Percentiles rank a stretch among this genome's conserved stretches.
Evolutionary conservation across 2,888 invertebrate species (phyloP).

Genomic region (Euplexia lucipara): DNA sequence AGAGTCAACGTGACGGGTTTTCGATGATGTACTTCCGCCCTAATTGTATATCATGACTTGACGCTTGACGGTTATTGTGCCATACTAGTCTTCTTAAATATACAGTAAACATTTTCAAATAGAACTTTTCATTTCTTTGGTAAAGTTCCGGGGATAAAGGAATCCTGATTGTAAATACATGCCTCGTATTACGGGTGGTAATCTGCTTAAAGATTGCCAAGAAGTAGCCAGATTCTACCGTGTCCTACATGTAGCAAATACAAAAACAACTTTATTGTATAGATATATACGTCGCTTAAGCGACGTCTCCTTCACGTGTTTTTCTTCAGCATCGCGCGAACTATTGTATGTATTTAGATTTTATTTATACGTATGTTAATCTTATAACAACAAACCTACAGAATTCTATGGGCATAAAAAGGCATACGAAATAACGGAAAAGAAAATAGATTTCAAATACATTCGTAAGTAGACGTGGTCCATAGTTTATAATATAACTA

Average conservation of each 20-base stretch:
- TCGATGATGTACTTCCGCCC: too few species aligned
- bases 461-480: constrained; percentile 1
- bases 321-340: neutral
- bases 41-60: too few species aligned
- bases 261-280: constrained; percentile 31
- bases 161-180: constrained; percentile 20
- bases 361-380: constrained; percentile 4
- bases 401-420: constrained; percentile 5
- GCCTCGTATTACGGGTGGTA: too few species aligned
- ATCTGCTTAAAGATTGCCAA: constrained; percentile 27
- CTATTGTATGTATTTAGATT: constrained; percentile 19
- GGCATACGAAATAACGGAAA: neutral
- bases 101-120: neutral
- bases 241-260: constrained; percentile 8
- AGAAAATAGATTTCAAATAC: constrained; percentile 4
- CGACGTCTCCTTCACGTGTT: constrained; percentile 1
- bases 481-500: constrained; percentile 12
- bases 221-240: constrained; percentile 12
- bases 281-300: too few species aligned
- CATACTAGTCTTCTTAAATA: too few species aligned
- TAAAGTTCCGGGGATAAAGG: constrained; percentile 8
- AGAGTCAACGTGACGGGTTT: too few species aligned
- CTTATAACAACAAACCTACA: constrained; percentile 27
- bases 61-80: too few species aligned
- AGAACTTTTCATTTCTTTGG: constrained; percentile 1